Percentiles rank a stretch among this genome's conserved stretches.
phyloP scores from a whole-genome alignment of 2,113 vertebrate species.

The Hucho hucho region DNA sequence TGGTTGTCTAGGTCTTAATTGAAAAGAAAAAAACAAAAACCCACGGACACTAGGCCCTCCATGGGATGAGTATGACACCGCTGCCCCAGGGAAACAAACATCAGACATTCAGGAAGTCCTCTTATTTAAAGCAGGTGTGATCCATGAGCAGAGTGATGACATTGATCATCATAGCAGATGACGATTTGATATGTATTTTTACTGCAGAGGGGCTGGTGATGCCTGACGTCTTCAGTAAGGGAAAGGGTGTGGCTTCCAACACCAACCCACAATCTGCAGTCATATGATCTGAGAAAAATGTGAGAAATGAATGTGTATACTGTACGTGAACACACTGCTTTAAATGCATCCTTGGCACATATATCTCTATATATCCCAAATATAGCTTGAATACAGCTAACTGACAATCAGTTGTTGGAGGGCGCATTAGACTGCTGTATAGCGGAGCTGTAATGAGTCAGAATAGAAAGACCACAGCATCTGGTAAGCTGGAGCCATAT shows the following conservation, averaged over 20 bases:
- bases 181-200: background rate
- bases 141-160: background rate
- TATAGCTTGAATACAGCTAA: too few species aligned
- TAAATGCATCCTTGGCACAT: too few species aligned
- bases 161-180: background rate
- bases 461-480: background rate
- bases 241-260: background rate
- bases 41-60: too few species aligned
- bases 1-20: too few species aligned
- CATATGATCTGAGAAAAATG: background rate
- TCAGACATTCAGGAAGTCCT: background rate
- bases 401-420: too few species aligned
- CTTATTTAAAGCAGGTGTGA: background rate
- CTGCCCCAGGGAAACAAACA: background rate
- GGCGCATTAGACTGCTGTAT: constrained; percentile 1
- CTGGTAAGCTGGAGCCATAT: background rate
- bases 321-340: too few species aligned
- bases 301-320: background rate
- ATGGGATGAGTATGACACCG: too few species aligned
- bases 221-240: background rate
- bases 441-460: background rate
- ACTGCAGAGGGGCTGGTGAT: background rate
- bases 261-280: background rate
- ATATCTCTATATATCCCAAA: background rate
- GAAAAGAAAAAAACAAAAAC: too few species aligned